These are phyloP conservation scores for Polypedilum vanderplanki DNA, from an alignment of 1,140 invertebrate genomes.

Conservation along the genomic window DNA sequence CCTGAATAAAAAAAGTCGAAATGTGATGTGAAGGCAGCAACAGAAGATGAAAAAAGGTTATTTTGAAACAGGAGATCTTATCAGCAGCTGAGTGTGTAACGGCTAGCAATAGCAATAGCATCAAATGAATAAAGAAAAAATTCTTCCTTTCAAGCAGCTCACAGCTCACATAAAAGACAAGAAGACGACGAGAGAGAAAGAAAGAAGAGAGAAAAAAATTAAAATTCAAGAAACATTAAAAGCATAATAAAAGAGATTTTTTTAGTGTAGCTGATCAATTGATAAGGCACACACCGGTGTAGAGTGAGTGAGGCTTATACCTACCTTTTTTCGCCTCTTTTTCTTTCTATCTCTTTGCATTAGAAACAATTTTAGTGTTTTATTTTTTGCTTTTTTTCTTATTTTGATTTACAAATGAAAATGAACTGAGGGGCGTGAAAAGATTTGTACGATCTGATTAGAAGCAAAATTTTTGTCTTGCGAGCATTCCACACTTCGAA, in stretches of 20 bases:
- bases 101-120: neutral
- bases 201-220: neutral
- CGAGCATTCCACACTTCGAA: no score
- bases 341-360: neutral
- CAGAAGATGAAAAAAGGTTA: neutral
- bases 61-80: slow-evolving; percentile 13
- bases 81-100: slow-evolving; percentile 8
- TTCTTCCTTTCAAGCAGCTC: neutral
- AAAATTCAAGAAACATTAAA: slow-evolving; percentile 20
- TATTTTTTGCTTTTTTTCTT: no score
- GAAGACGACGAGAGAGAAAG: no score
- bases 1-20: slow-evolving; percentile 9
- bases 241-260: slow-evolving; percentile 19
- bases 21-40: neutral
- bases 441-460: slow-evolving; percentile 27
- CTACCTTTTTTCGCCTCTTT: no score
- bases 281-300: neutral
- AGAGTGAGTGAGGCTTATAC: neutral
- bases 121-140: slow-evolving; percentile 20
- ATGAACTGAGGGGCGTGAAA: slow-evolving; percentile 24
- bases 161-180: no score
- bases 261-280: neutral
- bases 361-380: slow-evolving; percentile 14
- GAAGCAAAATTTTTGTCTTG: neutral
- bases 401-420: slow-evolving; percentile 25